A percentile compares a stretch with the other conserved stretches of the same genome.
Evolutionary conservation across 2,888 invertebrate genomes (phyloP).

Genomic region (Synanthedon vespiformis): DNA sequence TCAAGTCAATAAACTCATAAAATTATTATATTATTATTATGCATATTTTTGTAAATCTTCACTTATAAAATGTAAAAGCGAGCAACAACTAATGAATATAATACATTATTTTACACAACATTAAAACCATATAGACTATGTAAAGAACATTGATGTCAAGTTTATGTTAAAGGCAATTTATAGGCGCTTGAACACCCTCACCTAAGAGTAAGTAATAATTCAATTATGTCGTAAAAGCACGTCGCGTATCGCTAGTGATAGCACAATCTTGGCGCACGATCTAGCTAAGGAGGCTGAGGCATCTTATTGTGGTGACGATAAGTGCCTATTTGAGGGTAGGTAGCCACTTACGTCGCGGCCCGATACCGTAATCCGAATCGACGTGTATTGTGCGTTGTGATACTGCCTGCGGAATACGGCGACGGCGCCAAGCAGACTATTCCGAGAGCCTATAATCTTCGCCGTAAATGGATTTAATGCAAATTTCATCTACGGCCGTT

Average conservation of each 20-base stretch:
- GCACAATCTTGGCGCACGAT: conserved; percentile 49
- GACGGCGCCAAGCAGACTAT: conserved; percentile 39
- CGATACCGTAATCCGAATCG: conserved; percentile 60
- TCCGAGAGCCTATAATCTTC: conserved; percentile 46
- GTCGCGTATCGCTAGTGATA: conserved; percentile 47
- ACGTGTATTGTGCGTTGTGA: conserved; percentile 53
- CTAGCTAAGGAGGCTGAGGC: conserved; percentile 49
- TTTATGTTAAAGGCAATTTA: not conserved
- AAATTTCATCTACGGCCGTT: conserved; percentile 41
- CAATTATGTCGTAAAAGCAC: conserved; percentile 52
- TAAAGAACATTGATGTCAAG: not conserved
- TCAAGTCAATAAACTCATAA: too few species aligned
- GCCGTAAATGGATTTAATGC: conserved; percentile 59
- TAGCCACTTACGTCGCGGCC: conserved; percentile 48
- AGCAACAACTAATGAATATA: too few species aligned
- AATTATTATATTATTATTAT: too few species aligned
- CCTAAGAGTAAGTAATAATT: conserved; percentile 40
- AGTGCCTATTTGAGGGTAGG: conserved; percentile 60
- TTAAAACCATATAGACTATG: not conserved
- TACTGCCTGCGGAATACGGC: conserved; percentile 31
- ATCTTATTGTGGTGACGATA: conserved; percentile 53
- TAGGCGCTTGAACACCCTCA: not conserved
- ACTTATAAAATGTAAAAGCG: too few species aligned
- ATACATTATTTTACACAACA: too few species aligned
- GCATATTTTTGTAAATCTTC: too few species aligned